Evolutionary conservation across 2,113 vertebrate genomes (phyloP).

Genomic region (Urocynchramus pylzowi): DNA sequence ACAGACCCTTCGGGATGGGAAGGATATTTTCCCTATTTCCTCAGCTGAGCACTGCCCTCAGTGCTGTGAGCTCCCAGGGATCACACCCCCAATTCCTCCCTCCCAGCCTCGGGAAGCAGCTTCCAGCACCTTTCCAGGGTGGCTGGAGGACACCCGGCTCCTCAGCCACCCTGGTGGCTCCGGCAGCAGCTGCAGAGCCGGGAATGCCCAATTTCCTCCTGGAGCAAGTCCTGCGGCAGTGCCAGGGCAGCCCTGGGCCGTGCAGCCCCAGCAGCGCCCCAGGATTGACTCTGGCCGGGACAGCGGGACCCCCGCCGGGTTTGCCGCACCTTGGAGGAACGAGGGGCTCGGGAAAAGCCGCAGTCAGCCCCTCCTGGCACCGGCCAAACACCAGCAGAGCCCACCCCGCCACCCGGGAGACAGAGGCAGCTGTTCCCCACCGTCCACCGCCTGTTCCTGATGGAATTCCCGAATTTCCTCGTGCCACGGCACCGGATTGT

Average conservation of each 20-base stretch:
- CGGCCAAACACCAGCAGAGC: not conserved
- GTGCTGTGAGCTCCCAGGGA: not conserved
- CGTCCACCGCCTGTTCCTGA: not conserved
- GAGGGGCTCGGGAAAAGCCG: not conserved
- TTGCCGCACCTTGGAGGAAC: not conserved
- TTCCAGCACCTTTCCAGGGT: not conserved
- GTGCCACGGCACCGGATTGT: rapidly evolving
- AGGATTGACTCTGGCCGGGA: not conserved
- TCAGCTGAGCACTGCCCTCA: not conserved
- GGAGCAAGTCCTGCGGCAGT: not conserved
- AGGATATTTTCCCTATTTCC: not conserved
- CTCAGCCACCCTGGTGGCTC: rapidly evolving
- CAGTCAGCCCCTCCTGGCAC: not conserved
- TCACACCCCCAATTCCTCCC: rapidly evolving
- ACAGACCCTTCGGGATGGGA: not conserved
- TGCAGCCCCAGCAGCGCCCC: not conserved
- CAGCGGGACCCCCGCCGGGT: rapidly evolving
- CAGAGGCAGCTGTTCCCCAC: not conserved
- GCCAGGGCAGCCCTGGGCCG: not conserved
- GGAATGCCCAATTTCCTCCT: not conserved
- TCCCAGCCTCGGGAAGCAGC: not conserved
- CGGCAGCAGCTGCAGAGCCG: not conserved
- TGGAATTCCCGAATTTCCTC: not conserved
- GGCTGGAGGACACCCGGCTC: not conserved
- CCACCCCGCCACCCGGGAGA: rapidly evolving